Evolutionary conservation across 2,888 invertebrate genomes (phyloP).

Genomic region (Drosophila putrida): DNA sequence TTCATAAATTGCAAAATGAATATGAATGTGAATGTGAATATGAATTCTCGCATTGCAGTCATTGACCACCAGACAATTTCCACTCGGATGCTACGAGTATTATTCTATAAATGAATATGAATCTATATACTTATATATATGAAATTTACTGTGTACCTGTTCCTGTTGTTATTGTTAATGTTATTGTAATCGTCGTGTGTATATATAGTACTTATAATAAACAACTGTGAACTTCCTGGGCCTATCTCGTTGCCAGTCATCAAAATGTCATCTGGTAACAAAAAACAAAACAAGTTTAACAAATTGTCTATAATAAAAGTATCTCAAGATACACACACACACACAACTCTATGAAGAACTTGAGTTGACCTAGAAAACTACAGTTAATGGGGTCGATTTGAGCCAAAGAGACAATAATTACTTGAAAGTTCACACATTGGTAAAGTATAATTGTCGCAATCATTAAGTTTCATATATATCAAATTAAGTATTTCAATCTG

Average conservation of each 20-base stretch:
- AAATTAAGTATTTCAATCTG: conserved; percentile 1
- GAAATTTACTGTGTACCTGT: conserved; percentile 11
- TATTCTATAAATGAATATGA: neutral
- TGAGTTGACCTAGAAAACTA: conserved; percentile 17
- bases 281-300: conserved; percentile 50
- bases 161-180: conserved; percentile 12
- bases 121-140: conserved; percentile 2
- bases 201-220: conserved; percentile 13
- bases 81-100: neutral
- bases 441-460: neutral
- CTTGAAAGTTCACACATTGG: no score
- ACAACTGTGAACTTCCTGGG: conserved; percentile 43
- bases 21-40: conserved; percentile 2
- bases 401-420: neutral
- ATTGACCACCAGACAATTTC: conserved; percentile 30
- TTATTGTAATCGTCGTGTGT: conserved; percentile 14
- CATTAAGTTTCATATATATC: neutral
- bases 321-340: conserved; percentile 4
- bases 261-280: conserved; percentile 43
- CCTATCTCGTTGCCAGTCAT: conserved; percentile 38
- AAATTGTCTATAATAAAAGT: conserved; percentile 47
- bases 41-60: conserved; percentile 25
- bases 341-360: neutral
- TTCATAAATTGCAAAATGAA: conserved; percentile 38
- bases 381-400: conserved; percentile 12